Evolutionary conservation across 2,888 invertebrate species (phyloP).

Genomic region (Thymelicus lineola): DNA sequence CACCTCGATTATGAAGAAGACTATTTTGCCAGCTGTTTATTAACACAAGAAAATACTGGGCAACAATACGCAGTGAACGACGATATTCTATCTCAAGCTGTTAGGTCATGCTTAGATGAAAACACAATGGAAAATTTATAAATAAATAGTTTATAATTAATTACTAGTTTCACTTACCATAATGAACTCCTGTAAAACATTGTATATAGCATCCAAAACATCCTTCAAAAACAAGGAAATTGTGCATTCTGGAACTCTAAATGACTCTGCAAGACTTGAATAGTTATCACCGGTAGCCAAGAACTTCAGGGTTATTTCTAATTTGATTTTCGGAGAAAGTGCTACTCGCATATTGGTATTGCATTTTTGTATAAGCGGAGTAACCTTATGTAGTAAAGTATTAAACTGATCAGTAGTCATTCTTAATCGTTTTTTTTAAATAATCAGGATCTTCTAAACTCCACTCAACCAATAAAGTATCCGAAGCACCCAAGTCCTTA

Average conservation of each 20-base stretch:
- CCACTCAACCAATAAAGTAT: too few relatives aligned
- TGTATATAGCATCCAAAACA: conserved; percentile 50
- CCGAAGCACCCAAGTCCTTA: too few relatives aligned
- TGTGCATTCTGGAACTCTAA: conserved; percentile 50
- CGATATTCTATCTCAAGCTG: conserved; percentile 54
- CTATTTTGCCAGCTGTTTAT: conserved; percentile 49
- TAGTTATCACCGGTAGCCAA: neutral
- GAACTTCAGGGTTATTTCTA: too few relatives aligned
- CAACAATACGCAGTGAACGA: conserved; percentile 51
- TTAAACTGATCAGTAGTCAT: too few relatives aligned
- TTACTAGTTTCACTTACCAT: conserved; percentile 50
- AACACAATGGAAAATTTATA: conserved; percentile 29
- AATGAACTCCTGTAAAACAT: too few relatives aligned
- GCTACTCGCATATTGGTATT: too few relatives aligned
- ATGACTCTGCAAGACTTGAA: conserved; percentile 51
- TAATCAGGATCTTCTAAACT: too few relatives aligned
- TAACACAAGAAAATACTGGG: conserved; percentile 52
- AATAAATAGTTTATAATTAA: conserved; percentile 50
- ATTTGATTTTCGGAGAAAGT: too few relatives aligned
- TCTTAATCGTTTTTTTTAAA: too few relatives aligned
- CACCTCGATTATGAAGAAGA: conserved; percentile 56
- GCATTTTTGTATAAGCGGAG: too few relatives aligned
- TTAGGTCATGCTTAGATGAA: conserved; percentile 40
- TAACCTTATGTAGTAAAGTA: too few relatives aligned
- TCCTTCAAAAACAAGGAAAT: conserved; percentile 10